Percentiles rank a stretch among this genome's conserved stretches.
These are phyloP conservation scores for Necrosyrtes monachus DNA, from an alignment of 2,797 vertebrate species.

Conservation along the genomic window DNA sequence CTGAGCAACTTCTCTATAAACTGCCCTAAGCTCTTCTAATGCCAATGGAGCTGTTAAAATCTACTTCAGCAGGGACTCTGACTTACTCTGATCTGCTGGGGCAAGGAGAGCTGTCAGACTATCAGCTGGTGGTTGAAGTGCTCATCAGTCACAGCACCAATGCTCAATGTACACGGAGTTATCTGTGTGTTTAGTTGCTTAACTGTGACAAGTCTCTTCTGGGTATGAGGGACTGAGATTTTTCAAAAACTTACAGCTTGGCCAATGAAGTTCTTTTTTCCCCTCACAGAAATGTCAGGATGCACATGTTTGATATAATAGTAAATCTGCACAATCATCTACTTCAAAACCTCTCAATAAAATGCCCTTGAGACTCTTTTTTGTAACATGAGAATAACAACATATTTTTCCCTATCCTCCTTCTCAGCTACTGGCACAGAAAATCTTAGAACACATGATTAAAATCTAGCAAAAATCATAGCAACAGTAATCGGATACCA, in stretches of 20 bases:
- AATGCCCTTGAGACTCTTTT: not conserved
- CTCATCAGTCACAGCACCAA: not conserved
- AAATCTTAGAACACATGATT: not conserved
- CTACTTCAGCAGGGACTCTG: not conserved
- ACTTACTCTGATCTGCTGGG: not conserved
- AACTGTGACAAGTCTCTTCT: not conserved
- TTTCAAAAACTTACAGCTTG: not conserved
- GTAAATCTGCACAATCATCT: not conserved
- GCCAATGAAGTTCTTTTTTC: not conserved
- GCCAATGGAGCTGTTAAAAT: conserved; percentile 3
- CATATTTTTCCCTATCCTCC: not conserved
- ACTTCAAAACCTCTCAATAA: not conserved
- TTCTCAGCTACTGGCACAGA: not conserved
- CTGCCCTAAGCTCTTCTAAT: not conserved
- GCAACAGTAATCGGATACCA: not conserved
- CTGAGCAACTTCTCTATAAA: not conserved
- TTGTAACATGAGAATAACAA: not conserved
- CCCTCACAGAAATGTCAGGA: not conserved
- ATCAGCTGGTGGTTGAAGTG: not conserved
- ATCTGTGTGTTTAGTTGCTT: not conserved
- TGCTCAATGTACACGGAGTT: not conserved
- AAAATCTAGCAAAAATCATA: not conserved
- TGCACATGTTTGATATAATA: not conserved
- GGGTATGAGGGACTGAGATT: not conserved
- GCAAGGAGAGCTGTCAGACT: not conserved